These are phyloP conservation scores for Pangasius mekongensis DNA, from an alignment of 2,797 vertebrate genomes.

Conservation along the genomic window DNA sequence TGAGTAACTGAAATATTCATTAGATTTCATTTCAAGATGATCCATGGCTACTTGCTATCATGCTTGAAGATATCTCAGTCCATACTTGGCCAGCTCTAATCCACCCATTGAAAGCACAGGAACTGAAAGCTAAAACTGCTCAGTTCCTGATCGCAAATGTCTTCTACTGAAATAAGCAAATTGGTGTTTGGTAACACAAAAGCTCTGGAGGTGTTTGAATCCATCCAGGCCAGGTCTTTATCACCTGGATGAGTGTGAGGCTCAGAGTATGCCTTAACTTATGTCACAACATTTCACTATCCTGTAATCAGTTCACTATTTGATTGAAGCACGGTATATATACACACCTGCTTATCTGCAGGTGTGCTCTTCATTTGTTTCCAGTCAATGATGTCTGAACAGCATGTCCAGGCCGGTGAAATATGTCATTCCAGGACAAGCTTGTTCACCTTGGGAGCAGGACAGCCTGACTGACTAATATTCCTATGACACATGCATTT, in stretches of 20 bases:
- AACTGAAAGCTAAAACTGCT: background rate
- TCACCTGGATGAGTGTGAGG: constrained; percentile 2
- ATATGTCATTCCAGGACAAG: constrained; percentile 15
- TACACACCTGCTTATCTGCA: constrained; percentile 13
- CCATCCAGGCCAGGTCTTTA: background rate
- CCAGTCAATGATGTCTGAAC: constrained; percentile 10
- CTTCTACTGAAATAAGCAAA: background rate
- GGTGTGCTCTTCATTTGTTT: constrained; percentile 8
- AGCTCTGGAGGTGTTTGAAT: background rate
- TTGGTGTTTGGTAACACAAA: background rate
- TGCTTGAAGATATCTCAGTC: background rate
- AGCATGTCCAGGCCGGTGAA: constrained; percentile 17
- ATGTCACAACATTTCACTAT: background rate
- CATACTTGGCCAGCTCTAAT: background rate
- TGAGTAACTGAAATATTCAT: background rate
- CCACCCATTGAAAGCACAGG: background rate
- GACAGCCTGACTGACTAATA: constrained; percentile 5
- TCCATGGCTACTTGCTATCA: no score
- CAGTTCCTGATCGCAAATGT: background rate
- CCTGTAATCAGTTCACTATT: constrained; percentile 13
- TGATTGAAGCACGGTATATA: background rate
- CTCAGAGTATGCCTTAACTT: background rate
- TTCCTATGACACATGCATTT: background rate
- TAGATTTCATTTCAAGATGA: background rate
- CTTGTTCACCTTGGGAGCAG: background rate